Conservation (phyloP, 1,140 invertebrate genomes). For the Sweltsa coloradensis region DNA sequence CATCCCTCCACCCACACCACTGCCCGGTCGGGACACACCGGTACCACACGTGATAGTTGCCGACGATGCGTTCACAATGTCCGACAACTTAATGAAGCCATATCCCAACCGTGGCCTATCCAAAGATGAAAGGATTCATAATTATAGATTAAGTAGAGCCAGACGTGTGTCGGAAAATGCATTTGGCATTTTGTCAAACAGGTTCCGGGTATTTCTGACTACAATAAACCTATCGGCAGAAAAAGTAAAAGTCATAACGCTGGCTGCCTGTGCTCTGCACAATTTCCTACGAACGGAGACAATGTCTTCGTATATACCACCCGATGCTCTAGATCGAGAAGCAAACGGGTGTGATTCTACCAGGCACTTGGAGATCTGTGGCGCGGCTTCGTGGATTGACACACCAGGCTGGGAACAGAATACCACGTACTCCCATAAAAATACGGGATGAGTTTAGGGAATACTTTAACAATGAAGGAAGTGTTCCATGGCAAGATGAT, state of each 20-base stretch:
- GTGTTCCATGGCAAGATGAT: background rate
- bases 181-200: conserved; percentile 32
- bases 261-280: background rate
- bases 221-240: background rate
- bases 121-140: conserved; percentile 29
- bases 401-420: background rate
- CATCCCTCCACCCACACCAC: conserved; percentile 18
- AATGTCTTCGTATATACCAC: background rate
- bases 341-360: background rate
- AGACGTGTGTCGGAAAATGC: conserved; percentile 32
- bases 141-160: conserved; percentile 30
- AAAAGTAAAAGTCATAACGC: conserved; percentile 6
- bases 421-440: background rate
- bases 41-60: conserved; percentile 21
- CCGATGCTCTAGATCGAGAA: background rate
- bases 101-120: conserved; percentile 25
- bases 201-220: conserved; percentile 27
- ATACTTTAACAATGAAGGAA: conserved; percentile 1
- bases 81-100: conserved; percentile 29
- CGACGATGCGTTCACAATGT: conserved; percentile 33
- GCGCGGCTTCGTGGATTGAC: background rate
- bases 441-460: background rate
- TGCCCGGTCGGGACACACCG: conserved; percentile 12
- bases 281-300: conserved; percentile 1
- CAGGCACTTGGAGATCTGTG: too few species aligned